A percentile compares a stretch with the other conserved stretches of the same genome.
phyloP scores from a whole-genome alignment of 2,113 vertebrate species.

The Trinectes maculatus region DNA sequence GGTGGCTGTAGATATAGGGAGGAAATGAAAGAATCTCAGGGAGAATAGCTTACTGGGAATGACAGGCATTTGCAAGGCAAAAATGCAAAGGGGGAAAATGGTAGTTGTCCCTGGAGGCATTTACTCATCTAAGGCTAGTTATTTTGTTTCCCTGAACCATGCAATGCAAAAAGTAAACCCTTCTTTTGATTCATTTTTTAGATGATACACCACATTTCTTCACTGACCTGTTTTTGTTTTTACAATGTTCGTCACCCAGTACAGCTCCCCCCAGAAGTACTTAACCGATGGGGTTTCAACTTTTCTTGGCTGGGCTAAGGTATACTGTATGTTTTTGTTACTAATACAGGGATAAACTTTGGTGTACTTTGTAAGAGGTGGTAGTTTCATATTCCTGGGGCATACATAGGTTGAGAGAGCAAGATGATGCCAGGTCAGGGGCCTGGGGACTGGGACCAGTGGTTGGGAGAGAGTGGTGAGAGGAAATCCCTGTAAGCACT shows the following conservation, averaged over 20 bases:
- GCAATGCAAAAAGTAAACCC: slow-evolving; percentile 13
- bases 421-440: slow-evolving; percentile 41
- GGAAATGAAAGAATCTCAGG: slow-evolving; percentile 48
- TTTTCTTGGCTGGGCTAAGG: neutral
- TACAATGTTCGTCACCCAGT: slow-evolving; percentile 24
- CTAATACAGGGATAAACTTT: slow-evolving; percentile 6
- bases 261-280: slow-evolving; percentile 17
- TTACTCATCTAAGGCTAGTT: slow-evolving; percentile 12
- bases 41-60: slow-evolving; percentile 66
- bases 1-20: slow-evolving; percentile 54
- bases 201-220: neutral
- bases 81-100: slow-evolving; percentile 67
- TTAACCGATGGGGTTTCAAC: neutral
- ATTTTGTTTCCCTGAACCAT: slow-evolving; percentile 11
- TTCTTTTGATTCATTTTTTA: slow-evolving; percentile 13
- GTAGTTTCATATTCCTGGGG: slow-evolving; percentile 10
- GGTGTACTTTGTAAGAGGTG: slow-evolving; percentile 2
- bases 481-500: slow-evolving; percentile 77
- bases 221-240: slow-evolving; percentile 22
- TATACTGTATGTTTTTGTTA: neutral
- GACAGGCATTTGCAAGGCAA: slow-evolving; percentile 63
- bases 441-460: slow-evolving; percentile 61
- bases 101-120: slow-evolving; percentile 54
- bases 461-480: slow-evolving; percentile 73
- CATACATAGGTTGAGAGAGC: slow-evolving; percentile 35